Percentiles rank a stretch among this genome's conserved stretches.
Conservation (phyloP, 2,797 vertebrate genomes). For the Acanthurus lineatus region DNA sequence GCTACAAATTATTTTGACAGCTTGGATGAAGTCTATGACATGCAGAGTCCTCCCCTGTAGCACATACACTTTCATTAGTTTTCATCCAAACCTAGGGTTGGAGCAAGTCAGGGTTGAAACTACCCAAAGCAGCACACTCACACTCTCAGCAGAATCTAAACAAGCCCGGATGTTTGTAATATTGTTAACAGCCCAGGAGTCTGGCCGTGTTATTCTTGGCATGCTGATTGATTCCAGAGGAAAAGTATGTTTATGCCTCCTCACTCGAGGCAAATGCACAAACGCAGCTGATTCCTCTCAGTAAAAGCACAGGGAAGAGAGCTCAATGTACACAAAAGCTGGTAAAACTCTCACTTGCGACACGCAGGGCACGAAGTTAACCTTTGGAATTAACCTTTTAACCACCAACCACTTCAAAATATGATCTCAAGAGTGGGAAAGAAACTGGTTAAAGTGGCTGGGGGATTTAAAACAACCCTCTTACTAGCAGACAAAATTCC, state of each 20-base stretch:
- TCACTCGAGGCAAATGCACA: constrained; percentile 41
- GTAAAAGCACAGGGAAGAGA: background rate
- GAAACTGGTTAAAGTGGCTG: background rate
- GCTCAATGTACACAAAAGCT: background rate
- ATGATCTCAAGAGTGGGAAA: constrained; percentile 25
- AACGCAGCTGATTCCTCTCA: constrained; percentile 36
- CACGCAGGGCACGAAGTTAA: constrained; percentile 1
- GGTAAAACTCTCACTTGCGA: constrained; percentile 10
- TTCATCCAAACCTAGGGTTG: constrained; percentile 3
- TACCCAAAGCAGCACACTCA: constrained; percentile 24
- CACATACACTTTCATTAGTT: constrained; percentile 5
- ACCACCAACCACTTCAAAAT: background rate
- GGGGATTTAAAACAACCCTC: constrained; percentile 12
- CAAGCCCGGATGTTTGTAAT: constrained; percentile 75
- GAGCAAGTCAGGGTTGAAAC: constrained; percentile 8
- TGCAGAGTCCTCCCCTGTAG: background rate
- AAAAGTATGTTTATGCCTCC: constrained; percentile 64
- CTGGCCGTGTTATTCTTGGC: constrained; percentile 70
- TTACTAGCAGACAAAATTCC: constrained; percentile 11
- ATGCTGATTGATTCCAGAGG: constrained; percentile 72
- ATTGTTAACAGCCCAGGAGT: constrained; percentile 68
- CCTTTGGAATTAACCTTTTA: background rate
- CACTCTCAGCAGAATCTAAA: constrained; percentile 61
- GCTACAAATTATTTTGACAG: background rate
- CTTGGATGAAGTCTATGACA: background rate